Evolutionary conservation across 2,797 vertebrate genomes (phyloP).

Genomic region (Pampus argenteus): DNA sequence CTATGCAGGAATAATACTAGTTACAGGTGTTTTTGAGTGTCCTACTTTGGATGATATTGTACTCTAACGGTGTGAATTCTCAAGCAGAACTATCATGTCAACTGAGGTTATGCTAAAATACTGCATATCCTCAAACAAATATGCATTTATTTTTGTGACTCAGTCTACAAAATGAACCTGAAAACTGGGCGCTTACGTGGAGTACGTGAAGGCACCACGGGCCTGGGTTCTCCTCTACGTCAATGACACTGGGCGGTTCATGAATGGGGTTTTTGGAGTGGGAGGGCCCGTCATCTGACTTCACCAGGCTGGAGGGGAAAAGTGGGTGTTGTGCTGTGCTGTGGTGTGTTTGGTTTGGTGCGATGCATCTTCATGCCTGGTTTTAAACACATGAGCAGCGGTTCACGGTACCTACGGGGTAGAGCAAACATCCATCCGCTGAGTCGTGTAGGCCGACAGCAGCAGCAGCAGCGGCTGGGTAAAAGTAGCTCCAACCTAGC

Average conservation of each 20-base stretch:
- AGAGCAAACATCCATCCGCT: slow-evolving; percentile 26
- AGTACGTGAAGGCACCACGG: slow-evolving; percentile 65
- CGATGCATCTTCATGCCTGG: slow-evolving; percentile 67
- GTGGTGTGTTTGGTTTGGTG: slow-evolving; percentile 48
- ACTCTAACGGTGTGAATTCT: not conserved
- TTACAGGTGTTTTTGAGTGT: too few relatives aligned
- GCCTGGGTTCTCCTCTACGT: slow-evolving; percentile 76
- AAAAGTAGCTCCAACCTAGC: slow-evolving; percentile 47
- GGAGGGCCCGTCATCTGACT: slow-evolving; percentile 69
- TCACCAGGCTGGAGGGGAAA: slow-evolving; percentile 48
- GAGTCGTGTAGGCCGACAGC: slow-evolving; percentile 42
- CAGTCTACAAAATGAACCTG: not conserved
- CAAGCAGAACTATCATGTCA: not conserved
- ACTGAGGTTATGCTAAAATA: not conserved
- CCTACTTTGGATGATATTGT: too few relatives aligned
- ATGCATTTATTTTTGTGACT: not conserved
- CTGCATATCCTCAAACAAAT: not conserved
- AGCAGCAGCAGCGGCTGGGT: slow-evolving; percentile 19
- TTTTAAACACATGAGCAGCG: slow-evolving; percentile 61
- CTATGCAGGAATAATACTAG: too few relatives aligned
- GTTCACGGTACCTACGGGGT: slow-evolving; percentile 44
- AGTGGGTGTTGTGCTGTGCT: slow-evolving; percentile 73
- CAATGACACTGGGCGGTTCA: slow-evolving; percentile 72
- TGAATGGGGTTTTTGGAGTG: slow-evolving; percentile 65
- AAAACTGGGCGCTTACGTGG: slow-evolving; percentile 14